These are phyloP conservation scores for Bugula neritina DNA, from an alignment of 2,888 invertebrate genomes.

Conservation along the genomic window DNA sequence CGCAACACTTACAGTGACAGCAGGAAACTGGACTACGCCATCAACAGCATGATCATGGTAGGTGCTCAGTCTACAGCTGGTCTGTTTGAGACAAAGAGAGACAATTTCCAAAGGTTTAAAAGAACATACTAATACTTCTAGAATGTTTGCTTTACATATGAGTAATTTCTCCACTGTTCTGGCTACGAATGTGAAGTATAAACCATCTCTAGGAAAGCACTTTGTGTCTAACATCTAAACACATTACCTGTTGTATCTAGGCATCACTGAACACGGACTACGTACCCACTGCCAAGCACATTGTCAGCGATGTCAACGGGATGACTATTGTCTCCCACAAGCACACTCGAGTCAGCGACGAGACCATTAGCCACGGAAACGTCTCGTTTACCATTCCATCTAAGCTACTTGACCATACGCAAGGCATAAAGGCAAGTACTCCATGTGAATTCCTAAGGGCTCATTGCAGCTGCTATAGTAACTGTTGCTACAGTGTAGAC, in stretches of 20 bases:
- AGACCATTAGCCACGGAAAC: background rate
- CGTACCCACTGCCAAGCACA: background rate
- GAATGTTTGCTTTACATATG: too few species aligned
- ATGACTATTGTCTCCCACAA: constrained; percentile 8
- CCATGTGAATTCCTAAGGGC: too few species aligned
- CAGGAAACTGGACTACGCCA: background rate
- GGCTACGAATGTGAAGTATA: too few species aligned
- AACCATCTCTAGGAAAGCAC: background rate
- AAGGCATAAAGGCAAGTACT: background rate
- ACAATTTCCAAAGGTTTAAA: too few species aligned
- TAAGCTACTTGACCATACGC: background rate
- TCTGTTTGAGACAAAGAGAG: too few species aligned
- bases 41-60: constrained; percentile 16
- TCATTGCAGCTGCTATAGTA: too few species aligned
- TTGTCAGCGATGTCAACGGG: background rate
- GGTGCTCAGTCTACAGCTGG: too few species aligned
- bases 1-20: background rate
- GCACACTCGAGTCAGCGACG: background rate
- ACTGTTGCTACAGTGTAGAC: too few species aligned
- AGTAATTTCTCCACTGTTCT: too few species aligned
- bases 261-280: background rate
- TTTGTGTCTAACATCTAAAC: too few species aligned
- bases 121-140: too few species aligned
- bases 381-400: constrained; percentile 10
- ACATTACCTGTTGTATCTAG: background rate